phyloP scores from a whole-genome alignment of 1,140 invertebrate genomes.

The Matsumurasca onukii region DNA sequence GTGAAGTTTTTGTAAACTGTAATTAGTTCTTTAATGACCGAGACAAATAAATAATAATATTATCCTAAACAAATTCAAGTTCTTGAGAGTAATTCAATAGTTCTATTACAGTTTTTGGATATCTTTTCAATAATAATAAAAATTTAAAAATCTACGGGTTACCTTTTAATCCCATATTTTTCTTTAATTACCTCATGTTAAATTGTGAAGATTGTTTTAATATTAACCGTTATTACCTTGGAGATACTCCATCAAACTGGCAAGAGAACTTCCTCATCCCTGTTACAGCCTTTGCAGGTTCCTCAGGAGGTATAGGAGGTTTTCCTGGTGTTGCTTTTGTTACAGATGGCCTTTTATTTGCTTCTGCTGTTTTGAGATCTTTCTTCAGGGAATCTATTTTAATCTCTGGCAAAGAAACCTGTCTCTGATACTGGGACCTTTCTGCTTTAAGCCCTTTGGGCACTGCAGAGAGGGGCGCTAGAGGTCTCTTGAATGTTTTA shows the following conservation, averaged over 20 bases:
- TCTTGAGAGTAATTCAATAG: no score
- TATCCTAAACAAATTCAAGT: no score
- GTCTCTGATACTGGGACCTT: conserved; percentile 32
- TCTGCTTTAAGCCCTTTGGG: conserved; percentile 1
- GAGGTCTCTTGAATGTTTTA: conserved; percentile 19
- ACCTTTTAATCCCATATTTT: no score
- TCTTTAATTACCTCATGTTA: no score
- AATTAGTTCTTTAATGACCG: no score
- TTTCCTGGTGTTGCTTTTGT: not conserved
- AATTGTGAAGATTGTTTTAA: no score
- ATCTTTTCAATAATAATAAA: no score
- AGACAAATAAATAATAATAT: no score
- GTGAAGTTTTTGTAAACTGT: no score
- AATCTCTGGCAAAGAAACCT: conserved; percentile 41
- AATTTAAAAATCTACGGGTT: no score
- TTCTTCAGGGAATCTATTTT: conserved; percentile 32
- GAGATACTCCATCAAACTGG: conserved; percentile 38
- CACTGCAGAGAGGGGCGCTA: not conserved
- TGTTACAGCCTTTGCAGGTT: conserved; percentile 37
- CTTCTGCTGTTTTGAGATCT: not conserved
- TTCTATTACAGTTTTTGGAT: no score
- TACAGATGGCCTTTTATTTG: not conserved
- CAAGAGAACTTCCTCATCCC: conserved; percentile 47
- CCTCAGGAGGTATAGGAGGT: conserved; percentile 33
- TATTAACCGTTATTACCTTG: no score